phyloP scores from a whole-genome alignment of 2,797 vertebrate genomes.

The Girardinus metallicus region DNA sequence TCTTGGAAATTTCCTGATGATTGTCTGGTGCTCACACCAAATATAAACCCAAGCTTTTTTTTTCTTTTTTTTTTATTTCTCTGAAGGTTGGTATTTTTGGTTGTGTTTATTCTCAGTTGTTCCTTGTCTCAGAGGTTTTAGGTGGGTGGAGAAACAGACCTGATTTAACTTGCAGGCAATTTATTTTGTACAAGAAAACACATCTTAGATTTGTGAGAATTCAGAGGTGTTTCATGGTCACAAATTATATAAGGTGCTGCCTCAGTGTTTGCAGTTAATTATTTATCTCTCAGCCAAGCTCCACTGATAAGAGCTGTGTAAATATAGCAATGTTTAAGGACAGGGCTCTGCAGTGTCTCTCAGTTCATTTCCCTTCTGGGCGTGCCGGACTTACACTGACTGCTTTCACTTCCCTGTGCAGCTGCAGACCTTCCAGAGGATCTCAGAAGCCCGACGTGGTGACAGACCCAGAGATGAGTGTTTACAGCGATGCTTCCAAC shows the following conservation, averaged over 20 bases:
- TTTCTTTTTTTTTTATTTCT: too few relatives aligned
- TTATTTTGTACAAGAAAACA: background rate
- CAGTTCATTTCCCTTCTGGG: constrained; percentile 38
- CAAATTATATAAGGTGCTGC: background rate
- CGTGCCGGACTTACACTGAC: constrained; percentile 7
- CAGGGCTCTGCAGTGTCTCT: background rate
- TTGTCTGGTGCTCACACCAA: background rate
- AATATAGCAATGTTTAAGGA: background rate
- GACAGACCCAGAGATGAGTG: constrained; percentile 61
- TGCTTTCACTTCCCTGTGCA: constrained; percentile 41
- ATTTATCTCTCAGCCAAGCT: background rate
- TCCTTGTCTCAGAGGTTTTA: background rate
- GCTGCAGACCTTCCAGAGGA: background rate
- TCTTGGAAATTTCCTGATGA: background rate
- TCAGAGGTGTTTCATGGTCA: background rate
- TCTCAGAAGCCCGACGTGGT: background rate
- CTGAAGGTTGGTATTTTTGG: background rate
- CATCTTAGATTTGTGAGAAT: background rate
- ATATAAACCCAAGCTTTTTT: background rate
- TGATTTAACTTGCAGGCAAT: background rate
- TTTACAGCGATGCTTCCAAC: constrained; percentile 46
- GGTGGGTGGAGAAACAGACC: background rate
- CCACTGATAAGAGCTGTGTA: background rate
- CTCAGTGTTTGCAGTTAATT: background rate
- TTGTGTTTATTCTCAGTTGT: background rate